Conservation (phyloP, 2,888 invertebrate genomes). For the Taenaris catops region DNA sequence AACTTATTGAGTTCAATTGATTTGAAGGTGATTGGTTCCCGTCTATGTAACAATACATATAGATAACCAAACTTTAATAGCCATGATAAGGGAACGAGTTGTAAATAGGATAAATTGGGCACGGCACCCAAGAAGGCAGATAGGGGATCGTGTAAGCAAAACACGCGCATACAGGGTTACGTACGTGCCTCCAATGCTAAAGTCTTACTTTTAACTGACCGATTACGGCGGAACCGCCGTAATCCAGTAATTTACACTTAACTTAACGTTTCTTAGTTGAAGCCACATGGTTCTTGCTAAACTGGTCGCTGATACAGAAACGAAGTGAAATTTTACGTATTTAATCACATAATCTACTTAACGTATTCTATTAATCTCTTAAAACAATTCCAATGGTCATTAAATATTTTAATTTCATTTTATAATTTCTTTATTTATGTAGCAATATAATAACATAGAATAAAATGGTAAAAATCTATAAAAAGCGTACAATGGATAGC, state of each 20-base stretch:
- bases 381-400: background rate
- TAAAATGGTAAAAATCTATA: too few species aligned
- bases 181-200: conserved; percentile 25
- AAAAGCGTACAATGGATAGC: too few species aligned
- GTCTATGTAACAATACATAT: too few species aligned
- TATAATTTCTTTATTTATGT: too few species aligned
- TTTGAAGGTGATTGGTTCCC: too few species aligned
- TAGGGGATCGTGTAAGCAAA: conserved; percentile 23
- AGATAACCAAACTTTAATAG: conserved; percentile 8
- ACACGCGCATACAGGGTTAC: conserved; percentile 25
- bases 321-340: conserved; percentile 8
- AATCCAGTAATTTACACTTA: conserved; percentile 10
- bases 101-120: conserved; percentile 22
- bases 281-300: conserved; percentile 2
- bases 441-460: too few species aligned
- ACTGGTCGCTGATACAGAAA: conserved; percentile 2
- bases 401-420: too few species aligned
- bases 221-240: conserved; percentile 17
- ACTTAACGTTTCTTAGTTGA: conserved; percentile 1
- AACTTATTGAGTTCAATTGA: too few species aligned
- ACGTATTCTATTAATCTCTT: too few species aligned
- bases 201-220: conserved; percentile 15
- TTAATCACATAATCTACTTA: background rate
- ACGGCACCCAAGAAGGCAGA: conserved; percentile 18
- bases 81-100: conserved; percentile 18